Conservation (phyloP, 2,113 vertebrate species). For the Lethenteron camtschaticum region DNA sequence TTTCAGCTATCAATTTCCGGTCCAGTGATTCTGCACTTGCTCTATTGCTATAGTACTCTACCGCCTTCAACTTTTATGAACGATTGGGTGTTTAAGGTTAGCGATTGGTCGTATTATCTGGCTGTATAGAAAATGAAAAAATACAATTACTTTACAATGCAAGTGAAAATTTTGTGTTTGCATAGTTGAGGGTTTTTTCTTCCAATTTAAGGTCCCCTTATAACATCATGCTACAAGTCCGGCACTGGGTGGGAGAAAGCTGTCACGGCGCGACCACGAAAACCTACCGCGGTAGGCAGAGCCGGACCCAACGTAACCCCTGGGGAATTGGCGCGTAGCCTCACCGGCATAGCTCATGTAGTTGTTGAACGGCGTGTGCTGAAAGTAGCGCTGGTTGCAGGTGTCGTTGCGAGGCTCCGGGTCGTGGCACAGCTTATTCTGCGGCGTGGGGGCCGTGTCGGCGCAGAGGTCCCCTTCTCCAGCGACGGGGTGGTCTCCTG, state of each 20-base stretch:
- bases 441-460: constrained; percentile 65
- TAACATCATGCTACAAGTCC: too few species aligned
- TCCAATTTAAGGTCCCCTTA: too few species aligned
- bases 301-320: too few species aligned
- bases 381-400: constrained; percentile 45
- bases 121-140: neutral
- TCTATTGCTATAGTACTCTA: too few species aligned
- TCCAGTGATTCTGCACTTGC: too few species aligned
- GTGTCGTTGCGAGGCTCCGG: constrained; percentile 55
- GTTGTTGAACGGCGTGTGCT: constrained; percentile 63
- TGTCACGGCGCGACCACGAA: too few species aligned
- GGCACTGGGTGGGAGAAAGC: too few species aligned
- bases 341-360: constrained; percentile 97
- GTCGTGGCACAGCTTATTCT: constrained; percentile 61
- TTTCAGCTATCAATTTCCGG: too few species aligned
- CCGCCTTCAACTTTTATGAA: too few species aligned
- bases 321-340: neutral
- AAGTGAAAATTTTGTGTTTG: neutral
- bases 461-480: constrained; percentile 87
- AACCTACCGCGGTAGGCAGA: too few species aligned
- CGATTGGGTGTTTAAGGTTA: too few species aligned
- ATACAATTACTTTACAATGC: rapidly evolving
- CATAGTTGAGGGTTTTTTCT: neutral
- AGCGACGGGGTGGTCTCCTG: constrained; percentile 60
- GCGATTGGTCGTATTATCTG: too few species aligned